phyloP scores from a whole-genome alignment of 2,888 invertebrate genomes.

The Cynaeus angustus region DNA sequence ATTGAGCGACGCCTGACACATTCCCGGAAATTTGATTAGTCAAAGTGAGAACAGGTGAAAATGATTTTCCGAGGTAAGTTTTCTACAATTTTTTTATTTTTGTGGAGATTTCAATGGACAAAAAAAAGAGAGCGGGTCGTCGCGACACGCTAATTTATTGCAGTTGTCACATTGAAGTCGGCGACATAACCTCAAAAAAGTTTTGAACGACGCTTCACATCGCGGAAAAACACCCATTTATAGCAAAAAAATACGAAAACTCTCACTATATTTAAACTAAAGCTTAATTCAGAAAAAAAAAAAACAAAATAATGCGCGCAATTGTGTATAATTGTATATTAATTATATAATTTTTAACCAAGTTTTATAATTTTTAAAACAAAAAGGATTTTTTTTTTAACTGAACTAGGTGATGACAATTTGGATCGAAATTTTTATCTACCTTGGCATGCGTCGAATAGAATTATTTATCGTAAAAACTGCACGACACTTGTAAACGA shows the following conservation, averaged over 20 bases:
- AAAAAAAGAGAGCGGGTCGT: too few relatives aligned
- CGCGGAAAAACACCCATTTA: too few relatives aligned
- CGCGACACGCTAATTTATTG: background rate
- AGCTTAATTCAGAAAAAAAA: too few relatives aligned
- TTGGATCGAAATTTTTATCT: conserved; percentile 29
- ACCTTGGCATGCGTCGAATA: conserved; percentile 56
- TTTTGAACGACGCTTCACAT: conserved; percentile 24
- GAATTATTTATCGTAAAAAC: conserved; percentile 47
- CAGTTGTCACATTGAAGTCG: background rate
- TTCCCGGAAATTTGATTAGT: background rate
- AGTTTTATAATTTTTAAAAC: too few relatives aligned
- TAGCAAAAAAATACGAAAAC: too few relatives aligned
- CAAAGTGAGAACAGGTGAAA: background rate
- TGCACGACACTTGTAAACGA: conserved; percentile 33
- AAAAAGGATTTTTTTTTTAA: too few relatives aligned
- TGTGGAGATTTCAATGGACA: background rate
- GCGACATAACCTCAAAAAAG: conserved; percentile 50
- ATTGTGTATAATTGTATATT: too few relatives aligned
- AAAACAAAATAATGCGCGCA: too few relatives aligned
- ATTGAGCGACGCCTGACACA: too few relatives aligned
- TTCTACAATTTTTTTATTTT: background rate
- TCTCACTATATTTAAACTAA: too few relatives aligned
- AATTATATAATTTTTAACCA: too few relatives aligned
- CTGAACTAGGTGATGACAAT: too few relatives aligned
- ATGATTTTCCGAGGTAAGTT: background rate